Percentiles rank a stretch among this genome's conserved stretches.
These are phyloP conservation scores for Zaprionus nigranus DNA, from an alignment of 1,140 invertebrate genomes.

Conservation along the genomic window DNA sequence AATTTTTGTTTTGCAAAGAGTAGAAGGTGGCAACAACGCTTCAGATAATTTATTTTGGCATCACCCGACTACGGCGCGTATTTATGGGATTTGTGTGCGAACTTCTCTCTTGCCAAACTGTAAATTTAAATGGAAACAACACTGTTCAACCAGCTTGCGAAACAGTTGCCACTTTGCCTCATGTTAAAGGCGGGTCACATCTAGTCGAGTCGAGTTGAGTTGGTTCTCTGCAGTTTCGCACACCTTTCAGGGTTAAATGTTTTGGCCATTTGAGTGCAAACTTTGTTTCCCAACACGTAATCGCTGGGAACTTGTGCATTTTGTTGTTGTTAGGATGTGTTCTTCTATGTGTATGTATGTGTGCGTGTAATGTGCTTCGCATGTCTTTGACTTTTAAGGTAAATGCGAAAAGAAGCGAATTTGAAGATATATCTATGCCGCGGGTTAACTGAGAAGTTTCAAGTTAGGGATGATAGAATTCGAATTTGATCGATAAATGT, in stretches of 20 bases:
- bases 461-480: background rate
- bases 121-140: constrained; percentile 42
- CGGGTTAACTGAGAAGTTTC: constrained; percentile 14
- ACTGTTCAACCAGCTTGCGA: background rate
- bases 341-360: background rate
- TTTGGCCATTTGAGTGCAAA: constrained; percentile 32
- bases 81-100: constrained; percentile 77
- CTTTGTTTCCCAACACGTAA: constrained; percentile 51
- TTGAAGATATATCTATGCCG: background rate
- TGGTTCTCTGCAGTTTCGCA: background rate
- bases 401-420: background rate
- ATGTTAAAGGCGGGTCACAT: constrained; percentile 14
- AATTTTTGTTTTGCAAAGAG: constrained; percentile 61
- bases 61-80: constrained; percentile 61
- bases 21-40: constrained; percentile 39
- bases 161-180: background rate
- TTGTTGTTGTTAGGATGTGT: constrained; percentile 10
- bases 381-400: constrained; percentile 24
- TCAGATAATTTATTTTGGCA: constrained; percentile 79
- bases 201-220: background rate
- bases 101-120: constrained; percentile 50
- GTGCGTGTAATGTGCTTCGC: constrained; percentile 22
- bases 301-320: constrained; percentile 28
- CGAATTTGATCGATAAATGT: background rate
- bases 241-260: constrained; percentile 67